Evolutionary conservation across 2,888 invertebrate genomes (phyloP), one percentile per base, ranked within the genome.

Genomic region (Cryptophagus acutangulus): DNA sequence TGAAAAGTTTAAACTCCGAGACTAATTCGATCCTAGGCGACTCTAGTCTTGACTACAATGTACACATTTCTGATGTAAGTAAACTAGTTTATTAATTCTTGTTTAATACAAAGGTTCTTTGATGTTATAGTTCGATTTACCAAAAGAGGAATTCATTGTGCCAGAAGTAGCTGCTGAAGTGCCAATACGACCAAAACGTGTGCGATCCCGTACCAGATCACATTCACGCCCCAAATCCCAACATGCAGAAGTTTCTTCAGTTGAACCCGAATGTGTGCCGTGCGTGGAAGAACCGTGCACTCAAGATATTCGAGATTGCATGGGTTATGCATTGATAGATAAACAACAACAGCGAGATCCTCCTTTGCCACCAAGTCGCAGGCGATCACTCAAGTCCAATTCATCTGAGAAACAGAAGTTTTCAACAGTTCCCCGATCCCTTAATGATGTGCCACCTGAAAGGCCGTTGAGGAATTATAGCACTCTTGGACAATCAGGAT

Each of bases 281-380:
- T 65, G 62, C 33, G 55, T 58, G 1, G 66, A 68, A 52, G 65
- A 65, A 41, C 66, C 63, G 4, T 72, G 71, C 34, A 59, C 69
- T 1, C 48, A 62, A 38, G 63, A 67, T 18, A 56, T 70, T 2
- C 58, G 68, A 6, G 69, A 58, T 40, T 57, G 58, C 28, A 69
- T 70, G 71, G 87, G 87, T 3, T 89, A 89, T 54, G 85, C 88
- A 8, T 77, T 82, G 17, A 82, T 89, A 30, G 85, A 86, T 41
- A 87, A 87, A 67, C 74, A 76, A 1, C 69, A 71, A 14, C 66
- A 66, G 40, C 55, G 61, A 38, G 63, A 65, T 24, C 64, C 66
- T 30, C 71, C 72, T 6, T 70, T 81, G 17, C 81, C 80, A 14
- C 73, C 79, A 29, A 77, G 79, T 1, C 74, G 77, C 5, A 70